These are phyloP conservation scores for Orchesella cincta DNA, from an alignment of 1,140 invertebrate species.

Conservation along the genomic window DNA sequence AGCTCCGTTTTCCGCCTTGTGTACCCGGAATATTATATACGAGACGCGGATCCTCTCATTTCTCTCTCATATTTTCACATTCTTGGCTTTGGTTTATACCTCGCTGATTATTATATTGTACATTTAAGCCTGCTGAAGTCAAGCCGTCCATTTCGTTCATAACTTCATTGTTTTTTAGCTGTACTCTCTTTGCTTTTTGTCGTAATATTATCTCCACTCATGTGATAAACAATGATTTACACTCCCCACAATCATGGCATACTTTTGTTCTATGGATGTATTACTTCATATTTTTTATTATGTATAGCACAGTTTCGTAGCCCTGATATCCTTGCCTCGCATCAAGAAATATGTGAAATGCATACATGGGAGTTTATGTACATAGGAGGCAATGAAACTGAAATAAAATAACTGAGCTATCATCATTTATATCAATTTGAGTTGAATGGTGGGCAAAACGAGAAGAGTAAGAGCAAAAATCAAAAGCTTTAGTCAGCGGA, in stretches of 20 bases:
- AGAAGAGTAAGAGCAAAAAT: slow-evolving; percentile 22
- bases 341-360: neutral
- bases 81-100: neutral
- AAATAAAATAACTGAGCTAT: slow-evolving; percentile 44
- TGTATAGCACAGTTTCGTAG: neutral
- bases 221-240: slow-evolving; percentile 46
- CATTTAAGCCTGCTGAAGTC: neutral
- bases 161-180: neutral
- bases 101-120: neutral
- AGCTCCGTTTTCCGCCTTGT: too few relatives aligned
- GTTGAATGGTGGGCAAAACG: neutral
- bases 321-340: neutral
- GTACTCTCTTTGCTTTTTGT: neutral
- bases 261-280: slow-evolving; percentile 5
- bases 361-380: neutral
- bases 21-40: too few relatives aligned
- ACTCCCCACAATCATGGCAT: slow-evolving; percentile 33
- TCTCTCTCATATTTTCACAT: neutral
- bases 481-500: neutral
- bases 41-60: too few relatives aligned
- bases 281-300: neutral
- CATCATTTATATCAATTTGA: slow-evolving; percentile 50
- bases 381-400: slow-evolving; percentile 32
- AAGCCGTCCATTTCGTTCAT: slow-evolving; percentile 2
- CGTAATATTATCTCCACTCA: slow-evolving; percentile 4